Evolutionary conservation across 2,888 invertebrate genomes (phyloP), one percentile per base, ranked within the genome.

Genomic region (Linnaemya tessellans): DNA sequence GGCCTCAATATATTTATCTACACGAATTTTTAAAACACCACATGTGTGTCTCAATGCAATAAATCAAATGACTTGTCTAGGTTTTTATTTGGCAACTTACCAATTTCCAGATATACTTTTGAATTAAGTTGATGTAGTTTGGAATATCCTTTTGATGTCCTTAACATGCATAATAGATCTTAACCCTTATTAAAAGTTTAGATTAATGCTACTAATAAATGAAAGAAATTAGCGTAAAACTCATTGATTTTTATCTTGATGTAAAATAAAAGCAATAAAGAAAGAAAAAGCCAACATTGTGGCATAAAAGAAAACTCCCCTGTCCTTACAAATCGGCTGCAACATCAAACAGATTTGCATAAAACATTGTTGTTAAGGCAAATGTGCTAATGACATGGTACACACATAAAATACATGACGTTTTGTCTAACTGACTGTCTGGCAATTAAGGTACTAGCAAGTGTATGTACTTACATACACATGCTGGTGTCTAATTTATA

Each of bases 311-410:
- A 35, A n/a, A 46, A 64, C 49, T 56, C 54, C 56, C 77, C 43
- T 51, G 56, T n/a, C 51, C 49, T 71, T 78, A 51, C 65, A 64
- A 58, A 41, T 64, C 49, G 64, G 65, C 43, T 41, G n/a, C 8
- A 80, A 80, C 75, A 70, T 82, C 79, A 82, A 85, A 85, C 75
- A 75, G 85, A 85, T 82, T 85, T 85, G 79, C 82, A 85, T 82
- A 80, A 79, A 75, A 82, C 79, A 79, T 71, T 82, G 70, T 74
- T 79, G 75, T 54, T 77, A 65, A 70, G 79, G 74, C 79, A 82
- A 75, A 81, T 81, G 84, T 85, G 81, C 70, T 74, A 85, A 79
- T 80, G 82, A 82, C 79, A 75, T 62, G 20, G 49, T 15, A 74
- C 77, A 81, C 22, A 20, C 77, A 41, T 35, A 41, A 20, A 58